Base-by-base conservation (phyloP, 2,797 vertebrate species). In the Smutsia gigantea region DNA sequence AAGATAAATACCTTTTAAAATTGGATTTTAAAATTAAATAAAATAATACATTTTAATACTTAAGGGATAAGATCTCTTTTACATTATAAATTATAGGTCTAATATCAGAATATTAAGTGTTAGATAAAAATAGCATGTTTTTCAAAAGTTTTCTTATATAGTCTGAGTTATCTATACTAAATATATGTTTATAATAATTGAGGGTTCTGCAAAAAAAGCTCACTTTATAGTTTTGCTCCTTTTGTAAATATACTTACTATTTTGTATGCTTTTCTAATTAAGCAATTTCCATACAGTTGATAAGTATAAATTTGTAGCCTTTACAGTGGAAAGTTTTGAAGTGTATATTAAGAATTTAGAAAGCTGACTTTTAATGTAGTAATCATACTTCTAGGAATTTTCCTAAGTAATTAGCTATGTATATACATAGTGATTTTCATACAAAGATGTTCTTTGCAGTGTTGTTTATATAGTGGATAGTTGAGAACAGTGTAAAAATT, bases 311-410 rank as follows among this genome's bases (percentile, higher is more conserved):
- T 86, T 61, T 74, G 78, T 59, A 74, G 7, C 5, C n/a, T 69
- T 95, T 79, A 64, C 14, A 87, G 42, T 84, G 53, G 42, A 77
- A 94, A 87, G 42, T 15, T 78, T 93, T 55, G 72, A 61, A 92
- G 5, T 6, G 55, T 59, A 51, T 86, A 4, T 51, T 74, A 87
- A 59, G 23, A 59, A 12, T 42, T 72, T 87, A 46, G 69, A 82
- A 96, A 51, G 17, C 27, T 61, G 27, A 69, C 63, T 90, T 94
- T 96, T 93, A 85, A 84, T 90, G 13, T 63, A 55, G 3, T 89
- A 42, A 7, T 71, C 6, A 85, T 64, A 94, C 34, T 81, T 90
- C 8, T 79, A 42, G n/a, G 27, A 88, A n/a, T 77, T 93, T 92
- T 94, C 23, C 8, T 68, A 69, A 84, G 84, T 68, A 66, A 63